Conservation (phyloP, 64 coral and sea anemone species). For the Actinia tenebrosa region DNA sequence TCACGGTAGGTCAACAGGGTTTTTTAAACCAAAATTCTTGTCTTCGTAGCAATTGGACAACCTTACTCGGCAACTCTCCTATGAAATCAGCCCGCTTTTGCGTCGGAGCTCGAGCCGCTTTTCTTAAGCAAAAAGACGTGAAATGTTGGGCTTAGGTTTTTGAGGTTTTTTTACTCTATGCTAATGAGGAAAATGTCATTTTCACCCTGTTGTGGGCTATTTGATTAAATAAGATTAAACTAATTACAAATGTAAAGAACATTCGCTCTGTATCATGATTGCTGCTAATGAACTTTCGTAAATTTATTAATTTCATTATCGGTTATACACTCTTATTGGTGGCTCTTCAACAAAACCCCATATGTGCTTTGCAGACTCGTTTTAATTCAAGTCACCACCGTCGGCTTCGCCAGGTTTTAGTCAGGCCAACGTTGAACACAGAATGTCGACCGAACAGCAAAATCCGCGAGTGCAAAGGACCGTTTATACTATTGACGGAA, state of each 20-base stretch:
- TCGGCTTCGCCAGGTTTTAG: background rate
- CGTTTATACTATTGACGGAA: conserved; percentile 51
- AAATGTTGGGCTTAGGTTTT: background rate
- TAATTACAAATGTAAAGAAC: conserved; percentile 98
- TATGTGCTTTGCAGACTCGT: conserved; percentile 31
- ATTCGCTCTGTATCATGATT: conserved; percentile 78
- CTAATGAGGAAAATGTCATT: conserved; percentile 76
- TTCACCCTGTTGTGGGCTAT: conserved; percentile 87
- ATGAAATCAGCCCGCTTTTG: background rate
- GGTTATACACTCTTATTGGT: conserved; percentile 52
- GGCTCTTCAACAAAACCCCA: conserved; percentile 54
- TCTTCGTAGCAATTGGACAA: background rate
- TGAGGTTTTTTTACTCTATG: background rate
- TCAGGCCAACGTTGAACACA: background rate
- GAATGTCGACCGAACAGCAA: background rate
- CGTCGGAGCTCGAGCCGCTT: background rate
- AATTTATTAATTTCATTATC: conserved; percentile 99
- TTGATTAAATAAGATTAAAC: conserved; percentile 95
- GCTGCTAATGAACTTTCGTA: conserved; percentile 90
- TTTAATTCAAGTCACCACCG: conserved; percentile 28
- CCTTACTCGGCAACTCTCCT: background rate
- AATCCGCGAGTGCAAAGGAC: background rate
- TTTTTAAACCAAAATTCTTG: background rate
- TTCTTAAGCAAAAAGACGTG: background rate
- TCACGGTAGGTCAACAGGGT: conserved; percentile 20